phyloP scores from a whole-genome alignment of 2,888 invertebrate species.

The Ryuthela nishihirai region DNA sequence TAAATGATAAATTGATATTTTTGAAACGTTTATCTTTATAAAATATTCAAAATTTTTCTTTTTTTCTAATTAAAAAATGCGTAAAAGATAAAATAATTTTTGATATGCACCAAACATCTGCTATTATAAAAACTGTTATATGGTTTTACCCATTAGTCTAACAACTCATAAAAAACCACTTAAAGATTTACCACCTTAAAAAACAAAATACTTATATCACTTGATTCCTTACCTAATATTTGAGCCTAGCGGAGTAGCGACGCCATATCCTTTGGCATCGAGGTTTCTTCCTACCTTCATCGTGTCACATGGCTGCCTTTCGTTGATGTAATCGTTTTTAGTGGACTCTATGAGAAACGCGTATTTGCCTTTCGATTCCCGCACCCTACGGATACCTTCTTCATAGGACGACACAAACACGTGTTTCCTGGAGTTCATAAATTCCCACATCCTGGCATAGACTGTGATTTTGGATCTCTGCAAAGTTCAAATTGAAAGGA shows the following conservation, averaged over 20 bases:
- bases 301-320: conserved; percentile 88
- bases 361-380: conserved; percentile 52
- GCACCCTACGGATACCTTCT: conserved; percentile 51
- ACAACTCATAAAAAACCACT: too few species aligned
- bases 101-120: too few species aligned
- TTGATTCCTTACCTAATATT: conserved; percentile 36
- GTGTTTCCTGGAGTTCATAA: conserved; percentile 53
- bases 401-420: conserved; percentile 52
- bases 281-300: conserved; percentile 87
- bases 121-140: too few species aligned
- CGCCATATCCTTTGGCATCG: conserved; percentile 74
- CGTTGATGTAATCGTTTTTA: conserved; percentile 58
- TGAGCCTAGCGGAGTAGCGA: conserved; percentile 41
- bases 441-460: conserved; percentile 56
- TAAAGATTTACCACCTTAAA: too few species aligned
- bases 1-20: too few species aligned
- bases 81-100: too few species aligned
- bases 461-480: conserved; percentile 54
- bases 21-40: too few species aligned
- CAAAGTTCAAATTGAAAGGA: conserved; percentile 7
- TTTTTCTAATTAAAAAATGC: too few species aligned
- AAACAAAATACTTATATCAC: too few species aligned
- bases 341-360: conserved; percentile 52
- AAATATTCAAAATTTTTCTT: too few species aligned
- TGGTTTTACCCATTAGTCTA: too few species aligned